Evolutionary conservation across 2,888 invertebrate genomes (phyloP).

Genomic region (Liposcelis brunnea): DNA sequence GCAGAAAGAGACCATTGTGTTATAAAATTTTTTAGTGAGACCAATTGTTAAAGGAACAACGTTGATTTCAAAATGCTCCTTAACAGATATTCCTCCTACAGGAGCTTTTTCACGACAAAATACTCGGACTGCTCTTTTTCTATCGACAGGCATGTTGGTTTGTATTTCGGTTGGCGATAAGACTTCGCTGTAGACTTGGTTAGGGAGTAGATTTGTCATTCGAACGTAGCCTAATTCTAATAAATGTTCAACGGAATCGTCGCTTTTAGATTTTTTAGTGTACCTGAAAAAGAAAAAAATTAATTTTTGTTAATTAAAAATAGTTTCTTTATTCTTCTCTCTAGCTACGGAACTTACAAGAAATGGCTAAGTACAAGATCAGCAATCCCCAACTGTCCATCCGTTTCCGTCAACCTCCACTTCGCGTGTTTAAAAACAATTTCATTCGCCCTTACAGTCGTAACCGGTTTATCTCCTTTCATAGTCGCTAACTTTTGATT

Average conservation of each 20-base stretch:
- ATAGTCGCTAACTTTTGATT: constrained; percentile 40
- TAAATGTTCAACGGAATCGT: constrained; percentile 94
- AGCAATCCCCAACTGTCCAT: constrained; percentile 94
- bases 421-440: constrained; percentile 97
- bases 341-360: constrained; percentile 37
- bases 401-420: constrained; percentile 93
- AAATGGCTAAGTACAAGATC: constrained; percentile 92
- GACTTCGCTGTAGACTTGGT: constrained; percentile 84
- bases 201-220: constrained; percentile 86
- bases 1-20: constrained; percentile 92
- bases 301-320: not conserved
- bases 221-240: constrained; percentile 90
- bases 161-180: constrained; percentile 60
- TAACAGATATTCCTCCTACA: constrained; percentile 97
- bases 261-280: constrained; percentile 88
- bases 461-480: constrained; percentile 50
- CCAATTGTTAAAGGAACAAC: constrained; percentile 83
- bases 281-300: constrained; percentile 37
- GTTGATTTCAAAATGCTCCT: constrained; percentile 98
- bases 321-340: no score
- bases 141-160: constrained; percentile 62
- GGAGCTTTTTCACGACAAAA: constrained; percentile 92
- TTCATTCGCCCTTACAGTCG: constrained; percentile 65
- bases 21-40: constrained; percentile 90
- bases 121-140: constrained; percentile 64